Percentiles rank a stretch among this genome's conserved stretches.
phyloP scores from a whole-genome alignment of 2,888 invertebrate genomes.

The Amiota mariae region DNA sequence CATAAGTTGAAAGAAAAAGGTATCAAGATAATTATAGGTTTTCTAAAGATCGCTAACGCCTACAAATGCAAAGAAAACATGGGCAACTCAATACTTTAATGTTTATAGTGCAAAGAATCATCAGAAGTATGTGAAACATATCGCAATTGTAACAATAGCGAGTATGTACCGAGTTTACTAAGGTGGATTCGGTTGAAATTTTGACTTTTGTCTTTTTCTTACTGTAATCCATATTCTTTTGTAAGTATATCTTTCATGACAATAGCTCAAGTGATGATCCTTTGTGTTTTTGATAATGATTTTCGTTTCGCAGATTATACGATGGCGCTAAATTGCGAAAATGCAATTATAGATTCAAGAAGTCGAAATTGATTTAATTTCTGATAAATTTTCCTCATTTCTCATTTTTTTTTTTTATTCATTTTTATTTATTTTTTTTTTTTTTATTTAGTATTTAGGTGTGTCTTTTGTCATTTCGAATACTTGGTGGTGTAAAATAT shows the following conservation, averaged over 20 bases:
- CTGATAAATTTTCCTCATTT: too few species aligned
- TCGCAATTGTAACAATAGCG: conserved; percentile 70
- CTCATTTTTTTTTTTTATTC: too few species aligned
- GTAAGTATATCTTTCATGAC: conserved; percentile 38
- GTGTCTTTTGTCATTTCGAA: too few species aligned
- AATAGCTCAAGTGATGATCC: conserved; percentile 64
- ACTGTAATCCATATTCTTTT: conserved; percentile 20
- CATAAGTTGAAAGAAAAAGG: not conserved
- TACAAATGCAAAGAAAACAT: conserved; percentile 20
- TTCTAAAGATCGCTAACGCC: conserved; percentile 69
- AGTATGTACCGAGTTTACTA: conserved; percentile 1
- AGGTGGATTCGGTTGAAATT: conserved; percentile 58
- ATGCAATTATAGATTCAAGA: conserved; percentile 48
- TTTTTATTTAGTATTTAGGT: too few species aligned
- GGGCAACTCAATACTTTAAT: too few species aligned
- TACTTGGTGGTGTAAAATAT: too few species aligned
- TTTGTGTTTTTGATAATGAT: conserved; percentile 51
- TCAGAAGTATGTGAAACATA: conserved; percentile 55
- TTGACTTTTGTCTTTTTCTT: conserved; percentile 4
- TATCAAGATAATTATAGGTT: conserved; percentile 58
- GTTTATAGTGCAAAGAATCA: too few species aligned
- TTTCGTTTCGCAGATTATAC: conserved; percentile 63
- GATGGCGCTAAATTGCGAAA: conserved; percentile 69
- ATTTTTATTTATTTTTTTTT: too few species aligned
- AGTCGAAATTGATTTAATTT: not conserved